Conservation (phyloP, 2,888 invertebrate species). For the Rhagonycha lutea region DNA sequence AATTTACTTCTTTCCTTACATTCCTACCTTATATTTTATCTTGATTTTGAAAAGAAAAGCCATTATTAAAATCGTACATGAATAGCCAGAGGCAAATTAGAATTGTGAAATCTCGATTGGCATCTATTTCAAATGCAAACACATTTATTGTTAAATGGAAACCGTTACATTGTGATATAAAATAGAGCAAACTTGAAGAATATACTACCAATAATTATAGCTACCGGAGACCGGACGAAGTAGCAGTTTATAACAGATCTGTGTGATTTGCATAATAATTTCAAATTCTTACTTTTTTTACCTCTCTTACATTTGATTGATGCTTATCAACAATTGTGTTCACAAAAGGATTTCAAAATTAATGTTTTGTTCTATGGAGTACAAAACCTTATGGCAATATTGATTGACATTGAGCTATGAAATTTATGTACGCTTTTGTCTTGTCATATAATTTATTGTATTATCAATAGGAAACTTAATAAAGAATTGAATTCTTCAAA, state of each 20-base stretch:
- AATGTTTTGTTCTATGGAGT: too few relatives aligned
- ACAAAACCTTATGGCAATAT: not conserved
- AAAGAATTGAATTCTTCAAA: not conserved
- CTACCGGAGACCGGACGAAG: not conserved
- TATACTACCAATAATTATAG: not conserved
- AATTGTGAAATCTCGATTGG: slow-evolving; percentile 4
- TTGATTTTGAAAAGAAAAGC: not conserved
- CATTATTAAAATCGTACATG: not conserved
- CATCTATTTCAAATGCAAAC: slow-evolving; percentile 13
- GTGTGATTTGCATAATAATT: not conserved
- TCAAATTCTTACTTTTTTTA: not conserved
- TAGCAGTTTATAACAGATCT: not conserved
- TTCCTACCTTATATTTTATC: not conserved
- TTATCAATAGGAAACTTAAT: not conserved
- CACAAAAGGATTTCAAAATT: not conserved
- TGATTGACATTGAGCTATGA: not conserved
- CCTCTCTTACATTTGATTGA: not conserved
- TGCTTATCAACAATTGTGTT: not conserved
- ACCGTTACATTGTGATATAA: slow-evolving; percentile 5
- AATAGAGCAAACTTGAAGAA: slow-evolving; percentile 2
- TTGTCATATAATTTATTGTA: not conserved
- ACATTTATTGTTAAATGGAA: slow-evolving; percentile 4
- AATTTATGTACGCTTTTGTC: not conserved
- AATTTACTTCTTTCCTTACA: not conserved
- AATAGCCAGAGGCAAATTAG: not conserved